Evolutionary conservation across 2,113 vertebrate genomes (phyloP), one percentile per base, ranked within the genome.

Genomic region (Pangasianodon hypophthalmus): DNA sequence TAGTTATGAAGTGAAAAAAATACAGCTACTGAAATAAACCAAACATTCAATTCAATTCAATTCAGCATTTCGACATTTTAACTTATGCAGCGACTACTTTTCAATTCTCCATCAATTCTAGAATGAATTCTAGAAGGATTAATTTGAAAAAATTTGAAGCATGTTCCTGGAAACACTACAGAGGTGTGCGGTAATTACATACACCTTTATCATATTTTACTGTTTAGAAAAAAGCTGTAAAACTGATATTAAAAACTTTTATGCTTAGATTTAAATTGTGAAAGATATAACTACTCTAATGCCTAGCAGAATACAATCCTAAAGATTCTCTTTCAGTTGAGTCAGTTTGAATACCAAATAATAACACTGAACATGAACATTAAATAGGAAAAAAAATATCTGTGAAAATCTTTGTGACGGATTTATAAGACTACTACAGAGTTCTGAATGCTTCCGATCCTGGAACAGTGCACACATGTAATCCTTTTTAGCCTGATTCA

Each of bases 401-500:
- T 41, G 37, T 21, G 1, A 11, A 0, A 41, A 60, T 24, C 81
- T 84, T 7, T 24, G 32, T 84, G 52, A 62, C 32, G 14, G 32
- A 10, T 26, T 62, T 41, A 24, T 24, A 84, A 13, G 81, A 84
- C 9, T 41, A 58, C 52, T 83, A 58, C 54, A 58, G 32, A 41
- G n/a, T 4, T 54, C 56, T 77, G 84, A 82, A 87, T 86, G 46
- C 56, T 62, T 83, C 32, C 79, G 88, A 73, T 71, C 77, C 50
- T 19, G n/a, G 69, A 86, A 89, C 86, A 92, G 90, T 85, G 50
- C 54, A 54, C 87, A 85, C 58, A 89, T 91, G 90, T 91, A 91
- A 90, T 91, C 90, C 89, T 92, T 79, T 87, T 85, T 48, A 87
- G 86, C 64, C 64, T 60, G 77, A 91, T 87, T 71, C 89, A 88